Percentiles rank a stretch among this genome's conserved stretches.
phyloP scores from a whole-genome alignment of 1,140 invertebrate genomes.

The Nylanderia fulva region DNA sequence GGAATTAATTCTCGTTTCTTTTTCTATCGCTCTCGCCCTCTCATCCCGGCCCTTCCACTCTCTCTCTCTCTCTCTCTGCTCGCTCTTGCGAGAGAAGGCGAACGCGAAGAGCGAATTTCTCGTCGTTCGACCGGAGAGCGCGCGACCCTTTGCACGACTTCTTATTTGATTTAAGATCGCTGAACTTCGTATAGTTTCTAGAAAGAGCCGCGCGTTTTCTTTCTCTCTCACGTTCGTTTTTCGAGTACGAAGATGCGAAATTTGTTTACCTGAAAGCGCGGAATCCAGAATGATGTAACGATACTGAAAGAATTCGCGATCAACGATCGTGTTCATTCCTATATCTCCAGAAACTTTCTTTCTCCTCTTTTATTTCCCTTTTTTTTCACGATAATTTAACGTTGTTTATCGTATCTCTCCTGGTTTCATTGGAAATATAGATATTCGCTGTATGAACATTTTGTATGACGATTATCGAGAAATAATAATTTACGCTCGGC shows the following conservation, averaged over 20 bases:
- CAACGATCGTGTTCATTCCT: slow-evolving; percentile 32
- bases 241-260: slow-evolving; percentile 29
- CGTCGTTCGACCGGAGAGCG: slow-evolving; percentile 27
- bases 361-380: not conserved
- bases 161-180: slow-evolving; percentile 63
- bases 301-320: slow-evolving; percentile 56
- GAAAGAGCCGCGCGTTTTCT: not conserved
- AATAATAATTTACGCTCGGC: not conserved
- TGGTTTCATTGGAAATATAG: not conserved
- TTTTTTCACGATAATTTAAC: slow-evolving; percentile 6
- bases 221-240: not conserved
- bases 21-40: slow-evolving; percentile 57
- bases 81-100: slow-evolving; percentile 7
- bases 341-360: slow-evolving; percentile 17
- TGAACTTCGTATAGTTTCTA: slow-evolving; percentile 46
- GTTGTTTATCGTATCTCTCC: slow-evolving; percentile 9
- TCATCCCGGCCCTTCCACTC: not conserved
- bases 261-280: slow-evolving; percentile 52
- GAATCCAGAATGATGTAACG: slow-evolving; percentile 44
- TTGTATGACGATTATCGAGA: not conserved
- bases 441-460: not conserved
- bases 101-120: slow-evolving; percentile 49
- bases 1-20: slow-evolving; percentile 81
- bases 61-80: not conserved
- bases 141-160: slow-evolving; percentile 55